Evolutionary conservation across 2,888 invertebrate species (phyloP).

Genomic region (Tinea trinotella): DNA sequence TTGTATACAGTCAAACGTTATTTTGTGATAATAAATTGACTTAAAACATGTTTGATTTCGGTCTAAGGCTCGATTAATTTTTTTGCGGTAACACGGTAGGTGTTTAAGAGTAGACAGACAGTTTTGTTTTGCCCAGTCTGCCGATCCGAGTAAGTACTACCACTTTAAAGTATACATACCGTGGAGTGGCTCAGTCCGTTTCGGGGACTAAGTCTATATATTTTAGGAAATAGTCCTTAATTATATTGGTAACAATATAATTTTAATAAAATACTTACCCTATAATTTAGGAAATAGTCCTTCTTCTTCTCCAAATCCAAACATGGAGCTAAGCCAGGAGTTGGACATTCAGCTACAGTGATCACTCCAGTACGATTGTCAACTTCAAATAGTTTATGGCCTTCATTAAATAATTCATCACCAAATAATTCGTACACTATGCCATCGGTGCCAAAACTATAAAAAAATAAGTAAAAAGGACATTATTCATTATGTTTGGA

Average conservation of each 20-base stretch:
- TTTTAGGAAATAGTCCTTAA: constrained; percentile 83
- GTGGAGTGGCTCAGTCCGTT: constrained; percentile 41
- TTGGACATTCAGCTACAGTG: constrained; percentile 81
- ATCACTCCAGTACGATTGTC: constrained; percentile 86
- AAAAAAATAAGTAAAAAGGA: no score
- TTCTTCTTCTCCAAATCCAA: constrained; percentile 87
- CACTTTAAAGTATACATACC: no score
- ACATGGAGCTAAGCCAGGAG: constrained; percentile 79
- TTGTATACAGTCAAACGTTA: no score
- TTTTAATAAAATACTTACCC: constrained; percentile 73
- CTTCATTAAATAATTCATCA: constrained; percentile 83
- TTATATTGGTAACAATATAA: neutral
- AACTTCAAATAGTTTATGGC: constrained; percentile 84
- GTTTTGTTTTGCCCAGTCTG: no score
- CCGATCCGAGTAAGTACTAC: no score
- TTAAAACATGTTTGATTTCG: no score
- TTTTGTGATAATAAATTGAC: no score
- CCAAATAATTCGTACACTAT: constrained; percentile 88
- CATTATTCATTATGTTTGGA: no score
- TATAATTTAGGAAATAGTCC: constrained; percentile 87
- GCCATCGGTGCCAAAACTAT: constrained; percentile 83
- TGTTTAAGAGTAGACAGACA: no score
- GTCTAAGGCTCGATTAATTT: no score
- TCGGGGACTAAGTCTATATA: no score
- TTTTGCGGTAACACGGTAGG: no score